phyloP scores from a whole-genome alignment of 2,797 vertebrate genomes.

The Gallirallus australis region DNA sequence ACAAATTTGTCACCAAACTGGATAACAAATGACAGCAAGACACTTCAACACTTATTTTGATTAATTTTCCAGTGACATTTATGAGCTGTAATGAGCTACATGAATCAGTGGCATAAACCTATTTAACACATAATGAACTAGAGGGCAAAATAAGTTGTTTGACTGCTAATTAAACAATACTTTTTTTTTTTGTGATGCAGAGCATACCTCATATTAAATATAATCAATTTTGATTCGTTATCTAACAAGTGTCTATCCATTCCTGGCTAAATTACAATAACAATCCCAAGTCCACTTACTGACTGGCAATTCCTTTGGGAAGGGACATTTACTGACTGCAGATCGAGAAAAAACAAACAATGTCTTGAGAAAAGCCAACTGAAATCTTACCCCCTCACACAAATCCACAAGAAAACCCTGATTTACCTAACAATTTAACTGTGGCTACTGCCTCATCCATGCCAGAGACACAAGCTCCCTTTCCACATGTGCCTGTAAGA shows the following conservation, averaged over 20 bases:
- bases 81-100: slow-evolving; percentile 9
- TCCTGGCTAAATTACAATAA: neutral
- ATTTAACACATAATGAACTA: neutral
- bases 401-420: neutral
- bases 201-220: neutral
- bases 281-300: neutral
- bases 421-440: neutral
- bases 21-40: neutral
- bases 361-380: neutral
- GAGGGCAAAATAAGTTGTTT: neutral
- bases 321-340: neutral
- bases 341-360: slow-evolving; percentile 6
- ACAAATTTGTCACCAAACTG: slow-evolving; percentile 12
- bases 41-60: neutral
- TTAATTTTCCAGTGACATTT: slow-evolving; percentile 25
- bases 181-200: neutral
- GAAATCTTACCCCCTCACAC: neutral
- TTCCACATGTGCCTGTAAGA: neutral
- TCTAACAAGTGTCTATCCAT: neutral
- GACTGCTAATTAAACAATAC: slow-evolving; percentile 10
- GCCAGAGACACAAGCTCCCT: neutral
- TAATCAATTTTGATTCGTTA: neutral
- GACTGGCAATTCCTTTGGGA: neutral
- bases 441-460: neutral
- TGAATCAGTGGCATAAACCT: slow-evolving; percentile 11